These are phyloP conservation scores for Chironomus striatipennis DNA, from an alignment of 1,140 invertebrate genomes.

Conservation along the genomic window DNA sequence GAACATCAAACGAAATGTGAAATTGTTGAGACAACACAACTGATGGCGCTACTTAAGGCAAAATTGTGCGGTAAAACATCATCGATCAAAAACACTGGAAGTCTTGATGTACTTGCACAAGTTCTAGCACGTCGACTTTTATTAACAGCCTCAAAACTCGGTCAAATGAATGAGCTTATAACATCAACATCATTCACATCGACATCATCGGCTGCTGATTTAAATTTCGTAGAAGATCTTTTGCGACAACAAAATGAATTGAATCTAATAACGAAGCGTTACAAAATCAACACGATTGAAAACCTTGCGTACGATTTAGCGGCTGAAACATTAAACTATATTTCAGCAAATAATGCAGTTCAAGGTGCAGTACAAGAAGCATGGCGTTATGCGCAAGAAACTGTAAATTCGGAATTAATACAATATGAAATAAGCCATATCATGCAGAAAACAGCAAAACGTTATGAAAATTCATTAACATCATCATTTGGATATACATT, in stretches of 20 bases:
- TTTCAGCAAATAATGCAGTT: slow-evolving; percentile 31
- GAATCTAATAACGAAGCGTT: slow-evolving; percentile 49
- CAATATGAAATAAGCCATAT: slow-evolving; percentile 65
- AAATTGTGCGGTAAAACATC: slow-evolving; percentile 48
- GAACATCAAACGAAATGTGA: slow-evolving; percentile 35
- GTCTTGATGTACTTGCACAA: slow-evolving; percentile 29
- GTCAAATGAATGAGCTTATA: slow-evolving; percentile 20
- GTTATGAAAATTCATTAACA: slow-evolving; percentile 49
- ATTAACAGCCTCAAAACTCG: slow-evolving; percentile 26
- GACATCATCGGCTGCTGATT: slow-evolving; percentile 30
- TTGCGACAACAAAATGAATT: slow-evolving; percentile 51
- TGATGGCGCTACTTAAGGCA: slow-evolving; percentile 56
- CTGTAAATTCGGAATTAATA: slow-evolving; percentile 59
- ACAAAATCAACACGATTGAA: slow-evolving; percentile 57
- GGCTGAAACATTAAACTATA: slow-evolving; percentile 51
- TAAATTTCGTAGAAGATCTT: slow-evolving; percentile 45
- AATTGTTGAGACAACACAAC: slow-evolving; percentile 62
- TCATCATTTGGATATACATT: slow-evolving; percentile 46
- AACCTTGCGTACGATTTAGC: slow-evolving; percentile 57
- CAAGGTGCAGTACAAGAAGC: slow-evolving; percentile 52
- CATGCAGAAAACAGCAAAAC: slow-evolving; percentile 53
- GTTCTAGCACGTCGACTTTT: slow-evolving; percentile 30
- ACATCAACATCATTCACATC: slow-evolving; percentile 24
- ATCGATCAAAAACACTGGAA: slow-evolving; percentile 29
- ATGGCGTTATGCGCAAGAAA: slow-evolving; percentile 57